phyloP scores from a whole-genome alignment of 2,113 vertebrate species.

The Zonotrichia leucophrys region DNA sequence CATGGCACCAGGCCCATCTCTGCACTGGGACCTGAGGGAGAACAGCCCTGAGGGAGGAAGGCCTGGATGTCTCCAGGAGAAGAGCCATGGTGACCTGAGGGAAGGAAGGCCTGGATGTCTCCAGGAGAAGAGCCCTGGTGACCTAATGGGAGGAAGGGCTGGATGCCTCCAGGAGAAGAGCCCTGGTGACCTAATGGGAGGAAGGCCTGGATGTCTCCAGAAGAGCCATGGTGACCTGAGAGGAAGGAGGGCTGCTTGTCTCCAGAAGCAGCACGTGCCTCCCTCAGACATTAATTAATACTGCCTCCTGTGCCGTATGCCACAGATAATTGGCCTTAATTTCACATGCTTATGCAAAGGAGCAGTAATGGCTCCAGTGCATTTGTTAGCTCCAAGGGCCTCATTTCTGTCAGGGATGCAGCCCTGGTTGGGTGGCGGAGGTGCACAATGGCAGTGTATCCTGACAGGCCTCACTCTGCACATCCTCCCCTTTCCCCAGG shows the following conservation, averaged over 20 bases:
- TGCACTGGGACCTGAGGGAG: fast-evolving
- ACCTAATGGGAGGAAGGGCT: background rate
- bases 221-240: background rate
- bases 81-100: background rate
- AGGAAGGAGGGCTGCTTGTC: background rate
- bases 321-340: background rate
- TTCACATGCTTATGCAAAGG: background rate
- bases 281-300: background rate
- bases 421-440: fast-evolving
- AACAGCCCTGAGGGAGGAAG: background rate
- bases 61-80: background rate
- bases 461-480: background rate
- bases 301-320: fast-evolving
- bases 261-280: background rate
- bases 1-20: background rate
- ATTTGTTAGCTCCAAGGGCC: background rate
- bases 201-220: background rate
- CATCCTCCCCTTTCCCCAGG: background rate
- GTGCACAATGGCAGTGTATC: fast-evolving
- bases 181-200: background rate
- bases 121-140: background rate
- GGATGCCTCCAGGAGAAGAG: background rate
- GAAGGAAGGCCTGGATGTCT: background rate
- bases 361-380: background rate
- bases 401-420: background rate